Evolutionary conservation across 2,113 vertebrate species (phyloP), one percentile per base, ranked within the genome.

Genomic region (Scopus umbretta): DNA sequence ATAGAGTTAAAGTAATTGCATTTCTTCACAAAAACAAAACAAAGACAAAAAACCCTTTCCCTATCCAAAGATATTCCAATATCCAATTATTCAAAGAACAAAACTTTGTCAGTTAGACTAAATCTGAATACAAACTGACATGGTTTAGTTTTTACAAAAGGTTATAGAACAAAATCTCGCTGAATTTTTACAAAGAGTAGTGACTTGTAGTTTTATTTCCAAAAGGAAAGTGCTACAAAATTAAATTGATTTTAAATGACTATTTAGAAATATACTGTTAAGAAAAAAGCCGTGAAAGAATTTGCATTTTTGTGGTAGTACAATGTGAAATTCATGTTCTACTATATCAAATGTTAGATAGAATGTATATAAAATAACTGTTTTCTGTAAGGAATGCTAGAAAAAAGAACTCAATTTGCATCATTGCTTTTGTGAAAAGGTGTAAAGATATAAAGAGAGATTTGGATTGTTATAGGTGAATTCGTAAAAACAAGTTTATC

Each of bases 11-110:
- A 78, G 1, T 38, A 59, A 78, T 40, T 81, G 2, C 5, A 47
- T 82, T 92, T 94, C 14, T 74, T 92, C 36, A 67, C 15, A 56
- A 70, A 49, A 91, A 11, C 3, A 82, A 47, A 47, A 20, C 7
- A 58, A 36, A 20, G 3, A 5, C 55, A 32, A n/a, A 7, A 2
- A 7, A 34, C 1, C 7, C 5, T 42, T 1, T 3, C 2, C 5
- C 17, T 26, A 5, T 16, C 5, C 11, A 53, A 86, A 59, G 3
- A 30, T 58, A 63, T 81, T 94, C 3, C 10, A 19, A 40, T 78
- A 86, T 40, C 11, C 10, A 65, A 2, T 40, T 65, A 58, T 58
- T 67, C 11, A 58, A 76, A 56, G 5, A 5, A 43, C 3, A 71
- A 42, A 49, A 8, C 0, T 17, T 59, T 43, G 5, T 27, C 47